These are phyloP conservation scores for Sitodiplosis mosellana DNA, from an alignment of 1,140 invertebrate species.

Conservation along the genomic window DNA sequence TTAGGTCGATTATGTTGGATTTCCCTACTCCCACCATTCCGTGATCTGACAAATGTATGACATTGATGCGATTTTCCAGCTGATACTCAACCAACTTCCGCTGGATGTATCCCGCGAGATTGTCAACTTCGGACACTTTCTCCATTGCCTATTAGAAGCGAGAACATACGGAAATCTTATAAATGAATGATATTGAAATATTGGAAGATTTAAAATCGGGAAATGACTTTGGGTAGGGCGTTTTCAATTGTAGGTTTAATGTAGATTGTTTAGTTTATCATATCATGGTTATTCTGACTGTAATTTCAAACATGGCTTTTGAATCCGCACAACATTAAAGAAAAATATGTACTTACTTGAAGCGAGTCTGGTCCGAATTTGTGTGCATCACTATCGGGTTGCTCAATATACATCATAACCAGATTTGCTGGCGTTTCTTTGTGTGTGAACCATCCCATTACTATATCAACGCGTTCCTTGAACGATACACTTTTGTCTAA, in stretches of 20 bases:
- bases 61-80: background rate
- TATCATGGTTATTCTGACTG: too few species aligned
- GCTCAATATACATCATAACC: conserved; percentile 52
- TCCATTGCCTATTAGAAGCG: background rate
- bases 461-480: conserved; percentile 33
- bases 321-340: too few species aligned
- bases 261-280: too few species aligned
- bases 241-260: too few species aligned
- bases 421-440: conserved; percentile 35
- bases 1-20: background rate
- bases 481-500: conserved; percentile 26
- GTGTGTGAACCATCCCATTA: conserved; percentile 44
- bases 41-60: background rate
- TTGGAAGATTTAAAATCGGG: too few species aligned
- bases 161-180: too few species aligned
- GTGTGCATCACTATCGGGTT: conserved; percentile 44
- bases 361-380: conserved; percentile 24
- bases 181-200: too few species aligned
- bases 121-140: background rate
- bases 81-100: background rate
- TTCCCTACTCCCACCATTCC: background rate
- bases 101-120: background rate
- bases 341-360: background rate
- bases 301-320: too few species aligned
- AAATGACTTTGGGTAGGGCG: too few species aligned